Percentiles rank a stretch among this genome's conserved stretches.
Conservation (phyloP, 2,888 invertebrate species). For the Cheilosia vulpina region DNA sequence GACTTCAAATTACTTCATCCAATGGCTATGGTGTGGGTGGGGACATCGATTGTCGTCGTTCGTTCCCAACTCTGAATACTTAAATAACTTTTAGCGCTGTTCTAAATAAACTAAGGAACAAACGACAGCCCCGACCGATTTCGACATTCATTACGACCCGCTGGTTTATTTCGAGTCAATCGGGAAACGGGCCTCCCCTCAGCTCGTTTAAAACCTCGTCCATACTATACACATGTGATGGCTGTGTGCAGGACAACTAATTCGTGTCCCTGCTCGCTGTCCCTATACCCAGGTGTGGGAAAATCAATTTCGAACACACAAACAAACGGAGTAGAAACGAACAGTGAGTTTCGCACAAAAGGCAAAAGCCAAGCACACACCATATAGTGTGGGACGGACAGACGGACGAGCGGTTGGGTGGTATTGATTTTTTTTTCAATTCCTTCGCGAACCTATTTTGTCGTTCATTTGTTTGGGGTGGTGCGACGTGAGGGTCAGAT, state of each 20-base stretch:
- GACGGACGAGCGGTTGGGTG: slow-evolving; percentile 50
- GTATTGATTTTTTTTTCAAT: slow-evolving; percentile 61
- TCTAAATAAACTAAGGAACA: slow-evolving; percentile 61
- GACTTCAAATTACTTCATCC: neutral
- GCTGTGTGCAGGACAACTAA: slow-evolving; percentile 50
- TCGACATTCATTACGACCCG: slow-evolving; percentile 60
- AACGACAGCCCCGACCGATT: slow-evolving; percentile 38
- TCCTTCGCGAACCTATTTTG: slow-evolving; percentile 37
- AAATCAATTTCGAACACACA: slow-evolving; percentile 73
- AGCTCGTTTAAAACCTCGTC: slow-evolving; percentile 60
- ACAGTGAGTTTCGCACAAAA: slow-evolving; percentile 47
- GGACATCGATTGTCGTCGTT: slow-evolving; percentile 4
- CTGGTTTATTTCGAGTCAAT: slow-evolving; percentile 59
- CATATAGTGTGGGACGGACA: slow-evolving; percentile 13
- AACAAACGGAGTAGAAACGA: slow-evolving; percentile 50
- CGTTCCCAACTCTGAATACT: slow-evolving; percentile 39
- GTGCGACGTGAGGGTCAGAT: slow-evolving; percentile 7
- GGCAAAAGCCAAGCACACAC: slow-evolving; percentile 60
- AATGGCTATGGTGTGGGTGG: neutral
- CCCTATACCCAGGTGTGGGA: slow-evolving; percentile 59
- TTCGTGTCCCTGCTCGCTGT: slow-evolving; percentile 60
- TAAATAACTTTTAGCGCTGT: slow-evolving; percentile 63
- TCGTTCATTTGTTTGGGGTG: slow-evolving; percentile 8
- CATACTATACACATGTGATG: slow-evolving; percentile 29
- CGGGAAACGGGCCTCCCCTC: slow-evolving; percentile 10